Conservation (phyloP, 2,797 vertebrate species). For the Rhabdophis nuchalis region DNA sequence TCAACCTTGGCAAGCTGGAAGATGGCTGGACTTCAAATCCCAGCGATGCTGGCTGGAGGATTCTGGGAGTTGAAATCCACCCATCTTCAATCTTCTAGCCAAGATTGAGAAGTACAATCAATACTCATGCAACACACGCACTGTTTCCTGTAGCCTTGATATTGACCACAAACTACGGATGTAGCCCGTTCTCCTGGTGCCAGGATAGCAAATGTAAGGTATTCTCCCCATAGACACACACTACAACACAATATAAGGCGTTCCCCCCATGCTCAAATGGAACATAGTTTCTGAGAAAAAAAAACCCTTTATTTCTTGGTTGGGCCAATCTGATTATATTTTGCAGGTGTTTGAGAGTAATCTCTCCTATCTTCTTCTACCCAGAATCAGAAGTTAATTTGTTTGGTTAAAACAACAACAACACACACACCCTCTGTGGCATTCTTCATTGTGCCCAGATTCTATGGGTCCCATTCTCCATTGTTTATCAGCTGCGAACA, state of each 20-base stretch:
- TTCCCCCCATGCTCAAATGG: not conserved
- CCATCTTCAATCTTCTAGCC: not conserved
- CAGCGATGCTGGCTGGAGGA: not conserved
- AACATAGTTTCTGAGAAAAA: not conserved
- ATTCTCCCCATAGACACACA: too few relatives aligned
- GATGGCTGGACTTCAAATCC: not conserved
- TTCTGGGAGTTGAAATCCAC: not conserved
- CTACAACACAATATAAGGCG: not conserved
- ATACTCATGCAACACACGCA: not conserved
- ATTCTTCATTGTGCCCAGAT: constrained; percentile 2
- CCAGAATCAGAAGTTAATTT: not conserved
- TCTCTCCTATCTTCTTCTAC: not conserved
- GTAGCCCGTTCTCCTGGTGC: not conserved
- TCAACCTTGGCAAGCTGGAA: not conserved
- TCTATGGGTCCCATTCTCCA: constrained; percentile 31
- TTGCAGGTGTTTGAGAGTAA: not conserved
- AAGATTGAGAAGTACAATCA: not conserved
- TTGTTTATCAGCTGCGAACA: constrained; percentile 23
- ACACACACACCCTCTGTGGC: not conserved
- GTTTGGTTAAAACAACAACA: not conserved
- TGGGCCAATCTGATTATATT: not conserved
- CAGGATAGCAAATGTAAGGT: not conserved
- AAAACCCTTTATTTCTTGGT: not conserved
- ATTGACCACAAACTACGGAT: not conserved
- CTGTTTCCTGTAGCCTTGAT: not conserved